Evolutionary conservation across 2,888 invertebrate species (phyloP), one percentile per base, ranked within the genome.

Genomic region (Gymnocheta viridis): DNA sequence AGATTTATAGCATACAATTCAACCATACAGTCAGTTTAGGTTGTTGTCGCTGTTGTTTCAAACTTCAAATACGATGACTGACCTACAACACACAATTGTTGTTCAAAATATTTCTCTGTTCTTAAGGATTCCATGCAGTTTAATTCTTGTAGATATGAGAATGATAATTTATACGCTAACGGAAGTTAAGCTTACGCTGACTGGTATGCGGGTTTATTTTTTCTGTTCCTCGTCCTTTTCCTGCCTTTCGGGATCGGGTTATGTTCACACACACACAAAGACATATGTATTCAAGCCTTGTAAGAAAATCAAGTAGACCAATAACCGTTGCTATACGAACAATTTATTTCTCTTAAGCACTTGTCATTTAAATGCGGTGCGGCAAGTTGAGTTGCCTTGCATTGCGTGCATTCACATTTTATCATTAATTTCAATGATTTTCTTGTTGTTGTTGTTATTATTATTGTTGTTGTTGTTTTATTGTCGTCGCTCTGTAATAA

Each of bases 1-100:
- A 73, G 84, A 84, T 84, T 84, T 84, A 84, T 81, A 41, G 49
- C 62, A 60, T 51, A 49, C 60, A 72, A 62, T 66, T 66, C 78
- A 82, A 32, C 58, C 74, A 62, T 22, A n/a, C 77, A 38, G 54
- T 19, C 54, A 56, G 44, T 70, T 38, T 27, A 22, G 49, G 51
- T 54, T 66, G 41, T 19, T 62, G 51, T 12, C 14, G 38, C 24
- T 81, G 35, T 62, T 69, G 17, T 41, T 49, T 24, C 38, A 66
- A 67, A 66, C 58, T 51, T 35, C 24, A 62, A 56, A 70, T 32
- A 27, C 70, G 14, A 49, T 74, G 69, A 51, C 58, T 79, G 79
- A 83, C 82, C 82, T 79, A 79, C 49, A 79, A 73, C 58, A 78
- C 49, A 78, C 38, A 62, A 79, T 44, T 62, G 70, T 24, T 27